These are phyloP conservation scores for Pentalonia nigronervosa DNA, from an alignment of 1,140 invertebrate species.

Conservation along the genomic window DNA sequence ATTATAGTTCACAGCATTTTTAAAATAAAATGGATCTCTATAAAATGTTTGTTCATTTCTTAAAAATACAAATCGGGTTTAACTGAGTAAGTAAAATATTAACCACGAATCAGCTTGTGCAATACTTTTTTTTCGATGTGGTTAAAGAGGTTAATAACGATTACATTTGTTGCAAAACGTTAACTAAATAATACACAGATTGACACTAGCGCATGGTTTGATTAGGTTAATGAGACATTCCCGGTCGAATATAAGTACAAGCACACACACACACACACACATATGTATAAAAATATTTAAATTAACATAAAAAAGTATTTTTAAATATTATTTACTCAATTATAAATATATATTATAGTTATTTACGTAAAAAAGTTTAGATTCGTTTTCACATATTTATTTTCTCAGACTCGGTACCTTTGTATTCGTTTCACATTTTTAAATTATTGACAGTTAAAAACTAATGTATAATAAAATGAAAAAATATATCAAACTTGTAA, in stretches of 20 bases:
- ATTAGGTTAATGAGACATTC: background rate
- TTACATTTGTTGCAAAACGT: conserved; percentile 10
- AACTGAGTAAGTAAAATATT: background rate
- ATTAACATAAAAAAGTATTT: background rate
- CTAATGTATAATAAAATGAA: background rate
- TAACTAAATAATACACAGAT: background rate
- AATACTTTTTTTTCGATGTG: conserved; percentile 1
- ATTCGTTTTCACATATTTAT: background rate
- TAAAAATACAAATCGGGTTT: background rate
- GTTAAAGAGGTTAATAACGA: conserved; percentile 27
- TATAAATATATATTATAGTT: background rate
- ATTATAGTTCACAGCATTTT: background rate
- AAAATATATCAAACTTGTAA: no score
- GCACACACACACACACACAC: no score
- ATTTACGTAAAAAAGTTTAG: background rate
- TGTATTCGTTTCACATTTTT: background rate
- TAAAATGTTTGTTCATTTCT: background rate
- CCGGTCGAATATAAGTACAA: background rate
- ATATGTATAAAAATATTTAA: background rate
- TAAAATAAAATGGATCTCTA: background rate
- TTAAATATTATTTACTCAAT: background rate
- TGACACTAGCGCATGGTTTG: background rate
- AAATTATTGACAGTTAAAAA: background rate
- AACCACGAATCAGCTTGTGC: conserved; percentile 7
- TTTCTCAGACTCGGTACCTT: background rate